phyloP scores from a whole-genome alignment of 2,113 vertebrate species.

The Pica pica region DNA sequence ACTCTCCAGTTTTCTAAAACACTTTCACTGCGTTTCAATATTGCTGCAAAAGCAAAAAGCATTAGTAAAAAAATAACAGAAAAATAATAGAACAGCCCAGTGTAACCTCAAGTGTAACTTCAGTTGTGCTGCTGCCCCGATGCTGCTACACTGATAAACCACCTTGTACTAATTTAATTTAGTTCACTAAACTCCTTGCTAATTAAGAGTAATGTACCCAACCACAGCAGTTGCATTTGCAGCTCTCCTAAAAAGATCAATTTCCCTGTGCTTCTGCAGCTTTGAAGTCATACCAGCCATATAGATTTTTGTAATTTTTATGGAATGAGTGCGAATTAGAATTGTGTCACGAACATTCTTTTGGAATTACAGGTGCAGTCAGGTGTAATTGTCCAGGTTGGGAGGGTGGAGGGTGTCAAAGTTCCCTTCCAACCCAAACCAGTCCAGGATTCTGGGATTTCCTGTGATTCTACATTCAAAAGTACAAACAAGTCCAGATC shows the following conservation, averaged over 20 bases:
- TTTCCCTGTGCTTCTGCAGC: neutral
- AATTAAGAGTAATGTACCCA: neutral
- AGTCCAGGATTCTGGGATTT: neutral
- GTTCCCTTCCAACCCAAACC: neutral
- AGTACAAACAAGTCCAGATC: neutral
- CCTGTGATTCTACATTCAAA: neutral
- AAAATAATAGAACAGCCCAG: neutral
- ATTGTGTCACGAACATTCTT: neutral
- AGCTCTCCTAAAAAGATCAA: neutral
- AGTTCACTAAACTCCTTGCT: neutral
- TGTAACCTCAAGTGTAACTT: neutral
- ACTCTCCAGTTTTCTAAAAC: neutral
- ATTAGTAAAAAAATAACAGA: neutral
- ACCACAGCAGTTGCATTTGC: neutral
- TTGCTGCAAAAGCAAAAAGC: neutral
- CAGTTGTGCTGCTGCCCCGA: neutral
- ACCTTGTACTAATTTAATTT: neutral
- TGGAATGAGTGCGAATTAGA: neutral
- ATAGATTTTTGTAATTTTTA: neutral
- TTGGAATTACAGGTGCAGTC: neutral
- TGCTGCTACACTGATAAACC: neutral
- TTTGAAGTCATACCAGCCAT: neutral
- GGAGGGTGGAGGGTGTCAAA: neutral
- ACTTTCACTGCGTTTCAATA: neutral
- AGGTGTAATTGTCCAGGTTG: accelerated